Base-by-base conservation (phyloP, 2,797 vertebrate genomes). In the Fundulus diaphanus region DNA sequence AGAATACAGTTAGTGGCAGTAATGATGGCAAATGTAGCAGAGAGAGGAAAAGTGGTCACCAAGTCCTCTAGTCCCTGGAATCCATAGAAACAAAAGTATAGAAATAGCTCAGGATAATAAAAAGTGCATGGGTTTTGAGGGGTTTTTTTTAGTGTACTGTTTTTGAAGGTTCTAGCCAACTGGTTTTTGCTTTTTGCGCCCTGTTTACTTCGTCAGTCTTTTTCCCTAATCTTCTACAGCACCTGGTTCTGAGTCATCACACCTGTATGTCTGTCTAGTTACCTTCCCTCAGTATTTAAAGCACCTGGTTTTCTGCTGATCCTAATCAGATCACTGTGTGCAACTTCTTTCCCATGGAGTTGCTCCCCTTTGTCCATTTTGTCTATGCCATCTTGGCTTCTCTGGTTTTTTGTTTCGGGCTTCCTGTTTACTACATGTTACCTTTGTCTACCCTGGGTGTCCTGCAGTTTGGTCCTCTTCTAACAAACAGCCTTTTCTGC, bases 171-270 rank as follows among this genome's bases (percentile, higher is more conserved):
- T 65, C 4, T 40, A 15, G 40, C 22, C 35, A 13, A n/a, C 61
- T 65, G 61, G 11, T 40, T 65, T 24, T 0, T 11, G 18, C 31
- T 61, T 20, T 33, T 35, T 61, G 16, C 18, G 22, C 8, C 11
- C 11, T 40, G 33, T 65, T 65, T 40, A 12, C 12, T 40, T 40
- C 40, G 20, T 65, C 22, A 9, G 35, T 40, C 31, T 40, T 6
- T 22, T 33, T 65, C 40, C 22, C 61, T 9, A 2, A 22, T 65
- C 22, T 65, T 65, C 59, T 40, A 65, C 20, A 4, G 20, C 35
- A n/a, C 35, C 61, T 65, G 61, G 61, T 37, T 65, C 35, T 65
- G 35, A 65, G 61, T 65, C 35, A 37, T 65, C 61, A 40, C 61
- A 65, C 61, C 61, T 65, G 61, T n/a, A 65, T 40, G 35, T 40